Conservation (phyloP, 2,888 invertebrate genomes). For the Spicauda simplicius region DNA sequence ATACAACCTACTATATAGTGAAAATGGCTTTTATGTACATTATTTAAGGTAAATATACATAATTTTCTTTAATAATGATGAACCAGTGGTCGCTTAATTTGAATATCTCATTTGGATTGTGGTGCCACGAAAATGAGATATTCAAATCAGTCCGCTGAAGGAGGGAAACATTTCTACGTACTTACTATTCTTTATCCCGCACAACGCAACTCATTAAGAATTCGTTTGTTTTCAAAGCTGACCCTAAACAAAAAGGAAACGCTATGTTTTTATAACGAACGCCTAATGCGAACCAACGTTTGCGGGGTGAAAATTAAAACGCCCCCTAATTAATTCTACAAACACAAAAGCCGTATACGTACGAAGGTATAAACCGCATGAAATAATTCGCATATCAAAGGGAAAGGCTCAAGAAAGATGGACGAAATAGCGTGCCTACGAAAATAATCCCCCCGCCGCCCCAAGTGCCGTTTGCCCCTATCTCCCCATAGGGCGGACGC, state of each 20-base stretch:
- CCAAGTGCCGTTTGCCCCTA: conserved; percentile 47
- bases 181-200: conserved; percentile 42
- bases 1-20: too few species aligned
- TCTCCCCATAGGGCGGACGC: conserved; percentile 60
- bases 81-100: conserved; percentile 33
- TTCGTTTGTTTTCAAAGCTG: conserved; percentile 55
- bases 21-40: neutral
- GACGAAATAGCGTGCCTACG: conserved; percentile 54
- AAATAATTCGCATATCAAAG: conserved; percentile 57
- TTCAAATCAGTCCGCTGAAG: conserved; percentile 33
- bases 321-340: conserved; percentile 70
- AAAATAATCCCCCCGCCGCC: conserved; percentile 55
- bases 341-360: conserved; percentile 54
- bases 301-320: conserved; percentile 61
- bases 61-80: conserved; percentile 23
- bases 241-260: conserved; percentile 54
- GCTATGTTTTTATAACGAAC: conserved; percentile 61
- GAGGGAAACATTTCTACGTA: conserved; percentile 43
- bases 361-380: conserved; percentile 51
- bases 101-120: conserved; percentile 41
- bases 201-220: conserved; percentile 60
- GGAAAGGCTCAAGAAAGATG: conserved; percentile 58
- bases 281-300: conserved; percentile 54
- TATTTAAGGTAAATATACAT: conserved; percentile 9
- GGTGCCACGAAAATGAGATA: conserved; percentile 28